These are phyloP conservation scores for Panzeria rudis DNA, from an alignment of 2,888 invertebrate genomes.

Conservation along the genomic window DNA sequence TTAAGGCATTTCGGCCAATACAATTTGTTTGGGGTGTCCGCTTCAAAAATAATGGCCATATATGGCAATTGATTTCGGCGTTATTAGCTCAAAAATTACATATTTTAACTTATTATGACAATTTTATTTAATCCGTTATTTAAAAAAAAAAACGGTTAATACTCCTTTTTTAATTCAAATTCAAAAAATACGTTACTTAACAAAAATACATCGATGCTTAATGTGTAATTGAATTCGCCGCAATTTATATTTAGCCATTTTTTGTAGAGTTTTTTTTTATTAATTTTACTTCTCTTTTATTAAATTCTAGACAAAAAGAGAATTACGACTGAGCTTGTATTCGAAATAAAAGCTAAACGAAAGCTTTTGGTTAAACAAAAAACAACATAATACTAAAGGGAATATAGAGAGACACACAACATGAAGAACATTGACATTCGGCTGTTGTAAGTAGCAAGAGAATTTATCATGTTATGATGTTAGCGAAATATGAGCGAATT, in stretches of 20 bases:
- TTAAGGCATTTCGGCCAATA: no score
- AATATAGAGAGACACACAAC: conserved; percentile 44
- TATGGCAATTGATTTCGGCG: no score
- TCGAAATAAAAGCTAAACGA: conserved; percentile 3
- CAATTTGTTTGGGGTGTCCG: no score
- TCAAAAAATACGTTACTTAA: not conserved
- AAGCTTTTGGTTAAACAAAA: conserved; percentile 1
- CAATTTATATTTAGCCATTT: not conserved
- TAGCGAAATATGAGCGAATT: not conserved
- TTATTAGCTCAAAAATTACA: no score
- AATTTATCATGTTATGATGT: not conserved
- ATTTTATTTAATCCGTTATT: no score
- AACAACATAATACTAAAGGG: not conserved
- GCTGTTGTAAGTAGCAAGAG: conserved; percentile 46
- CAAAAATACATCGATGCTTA: conserved; percentile 2
- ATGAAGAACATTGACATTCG: conserved; percentile 46
- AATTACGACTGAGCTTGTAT: not conserved
- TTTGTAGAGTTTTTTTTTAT: conserved; percentile 13
- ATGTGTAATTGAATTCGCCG: conserved; percentile 32
- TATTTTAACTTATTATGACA: no score
- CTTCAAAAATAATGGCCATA: no score
- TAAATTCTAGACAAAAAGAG: not conserved
- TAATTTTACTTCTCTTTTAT: not conserved
- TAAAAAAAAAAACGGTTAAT: not conserved
- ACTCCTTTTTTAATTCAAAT: not conserved